Base-by-base conservation (phyloP, 2,113 vertebrate genomes). In the Mohoua ochrocephala region DNA sequence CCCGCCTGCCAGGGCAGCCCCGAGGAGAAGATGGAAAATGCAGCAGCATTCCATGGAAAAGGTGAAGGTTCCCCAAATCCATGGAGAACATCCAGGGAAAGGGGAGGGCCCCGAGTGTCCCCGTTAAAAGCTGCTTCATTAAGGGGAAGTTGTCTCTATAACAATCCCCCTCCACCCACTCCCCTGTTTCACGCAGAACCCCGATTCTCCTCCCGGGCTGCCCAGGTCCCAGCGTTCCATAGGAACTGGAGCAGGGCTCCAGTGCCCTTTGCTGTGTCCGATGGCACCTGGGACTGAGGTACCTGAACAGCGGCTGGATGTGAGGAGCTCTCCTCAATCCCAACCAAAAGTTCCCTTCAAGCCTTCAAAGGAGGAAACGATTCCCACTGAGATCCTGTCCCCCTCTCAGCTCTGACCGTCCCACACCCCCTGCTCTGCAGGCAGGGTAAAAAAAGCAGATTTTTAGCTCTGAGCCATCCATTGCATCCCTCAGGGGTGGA, bases 1-100 rank as follows among this genome's bases (percentile, higher is more conserved):
- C 93, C 98, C 42, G 96, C 98, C 0, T 99, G 98, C 87, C 99
- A 98, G 1, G 98, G 98, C 97, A 96, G 94, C 98, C 98, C 86
- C 91, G 35, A 7, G 99, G 98, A 11, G 82, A 96, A 9, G 98
- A 98, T 3, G 98, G 98, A 9, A 98, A 98, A 64, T 98, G 98
- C 93, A 92, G 95, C 77, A 95, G 37, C 63, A 97, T 98, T 61
- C 98, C 98, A 0, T 98, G 98, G 97, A 31, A 98, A 98, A 98
- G 98, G 98, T 98, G 97, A 52, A 8, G 13, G 4, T 6, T 22
- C 16, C 64, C 37, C 26, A 45, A 0, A 47, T 1, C 33, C 13
- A 10, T n/a, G 20, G 63, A 41, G 44, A 76, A 24, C 57, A 27
- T 6, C 35, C 1, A 1, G 45, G 54, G 52, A 7, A 19, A 10